phyloP scores from a whole-genome alignment of 2,797 vertebrate genomes.

The Nyctibius grandis region DNA sequence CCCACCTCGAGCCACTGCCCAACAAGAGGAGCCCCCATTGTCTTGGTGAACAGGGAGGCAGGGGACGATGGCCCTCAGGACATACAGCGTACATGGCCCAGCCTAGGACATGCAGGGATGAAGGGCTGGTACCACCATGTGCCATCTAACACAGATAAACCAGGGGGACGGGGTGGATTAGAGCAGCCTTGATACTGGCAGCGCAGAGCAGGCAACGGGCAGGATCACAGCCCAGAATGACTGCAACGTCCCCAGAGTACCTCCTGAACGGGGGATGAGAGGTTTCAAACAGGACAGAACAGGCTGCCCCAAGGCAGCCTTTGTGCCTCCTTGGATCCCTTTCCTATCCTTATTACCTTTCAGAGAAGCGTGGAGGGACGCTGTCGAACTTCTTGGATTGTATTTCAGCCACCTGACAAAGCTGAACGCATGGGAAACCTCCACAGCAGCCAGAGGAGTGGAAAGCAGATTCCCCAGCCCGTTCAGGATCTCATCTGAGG shows the following conservation, averaged over 20 bases:
- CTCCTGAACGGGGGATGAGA: background rate
- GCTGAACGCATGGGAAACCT: background rate
- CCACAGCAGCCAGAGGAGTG: background rate
- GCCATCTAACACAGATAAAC: background rate
- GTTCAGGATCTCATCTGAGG: background rate
- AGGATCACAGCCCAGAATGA: background rate
- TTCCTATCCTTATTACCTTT: background rate
- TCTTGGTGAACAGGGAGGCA: background rate
- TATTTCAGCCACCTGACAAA: background rate
- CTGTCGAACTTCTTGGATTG: background rate
- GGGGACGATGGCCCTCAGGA: background rate
- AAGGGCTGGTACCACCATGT: background rate
- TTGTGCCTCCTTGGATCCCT: background rate
- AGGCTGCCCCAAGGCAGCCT: background rate
- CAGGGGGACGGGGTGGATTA: background rate
- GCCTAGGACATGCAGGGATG: background rate
- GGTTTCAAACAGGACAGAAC: background rate
- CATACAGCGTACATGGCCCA: background rate
- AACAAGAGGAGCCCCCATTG: background rate
- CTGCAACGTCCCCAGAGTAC: background rate
- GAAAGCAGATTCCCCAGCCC: background rate
- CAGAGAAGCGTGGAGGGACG: background rate
- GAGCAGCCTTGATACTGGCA: background rate
- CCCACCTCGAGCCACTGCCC: background rate
- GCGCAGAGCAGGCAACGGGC: background rate